Percentiles rank a stretch among this genome's conserved stretches.
phyloP scores from a whole-genome alignment of 2,797 vertebrate species.

The Pyrocephalus nanus region DNA sequence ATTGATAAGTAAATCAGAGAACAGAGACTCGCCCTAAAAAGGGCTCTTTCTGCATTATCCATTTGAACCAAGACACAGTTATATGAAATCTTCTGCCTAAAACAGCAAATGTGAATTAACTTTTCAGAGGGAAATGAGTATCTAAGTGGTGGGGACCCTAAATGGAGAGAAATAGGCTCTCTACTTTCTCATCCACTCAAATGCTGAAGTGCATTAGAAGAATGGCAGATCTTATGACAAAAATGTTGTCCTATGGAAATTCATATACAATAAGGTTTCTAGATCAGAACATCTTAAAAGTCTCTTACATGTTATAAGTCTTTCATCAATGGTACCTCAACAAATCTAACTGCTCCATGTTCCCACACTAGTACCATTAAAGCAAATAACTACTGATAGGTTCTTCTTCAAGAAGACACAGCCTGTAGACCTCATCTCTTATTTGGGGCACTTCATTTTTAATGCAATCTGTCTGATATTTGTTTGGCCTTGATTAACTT shows the following conservation, averaged over 20 bases:
- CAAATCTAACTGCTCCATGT: neutral
- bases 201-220: neutral
- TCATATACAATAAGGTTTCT: neutral
- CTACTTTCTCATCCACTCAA: neutral
- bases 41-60: neutral
- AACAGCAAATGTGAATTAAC: neutral
- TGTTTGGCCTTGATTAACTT: neutral
- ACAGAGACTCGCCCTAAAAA: neutral
- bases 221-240: neutral
- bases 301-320: neutral
- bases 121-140: neutral
- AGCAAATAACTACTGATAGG: neutral
- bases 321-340: neutral
- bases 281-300: neutral
- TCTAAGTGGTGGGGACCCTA: neutral
- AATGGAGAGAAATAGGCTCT: neutral
- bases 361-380: neutral
- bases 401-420: neutral
- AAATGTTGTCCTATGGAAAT: neutral
- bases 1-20: neutral
- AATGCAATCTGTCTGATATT: neutral
- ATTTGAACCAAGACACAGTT: neutral
- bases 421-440: neutral
- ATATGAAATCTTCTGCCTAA: neutral
- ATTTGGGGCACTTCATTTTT: neutral